Evolutionary conservation across 2,113 vertebrate genomes (phyloP), one percentile per base, ranked within the genome.

Genomic region (Amazona vittata): DNA sequence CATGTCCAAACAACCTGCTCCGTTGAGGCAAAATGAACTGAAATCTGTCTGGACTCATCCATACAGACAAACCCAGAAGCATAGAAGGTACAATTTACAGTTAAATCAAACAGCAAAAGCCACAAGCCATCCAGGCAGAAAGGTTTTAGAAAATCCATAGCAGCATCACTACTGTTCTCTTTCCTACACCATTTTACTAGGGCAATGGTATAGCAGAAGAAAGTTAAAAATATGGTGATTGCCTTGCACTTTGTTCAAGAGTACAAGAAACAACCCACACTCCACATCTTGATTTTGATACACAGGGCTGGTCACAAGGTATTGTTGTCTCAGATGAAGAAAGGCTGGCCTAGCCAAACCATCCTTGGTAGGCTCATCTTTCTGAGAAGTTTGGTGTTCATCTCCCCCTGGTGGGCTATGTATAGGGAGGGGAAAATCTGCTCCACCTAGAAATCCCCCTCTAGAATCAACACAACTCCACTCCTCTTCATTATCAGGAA

Each of bases 371-470:
- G 6, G 43, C 29, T 64, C 57, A 20, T 76, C 70, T 69, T 59
- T 28, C 22, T n/a, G 26, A 33, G 75, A 85, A 11, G 50, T 62
- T 12, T 76, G 74, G 78, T 76, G 74, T 85, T 87, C 92, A 90
- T 79, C 90, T 76, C 92, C 92, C 82, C 44, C 92, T 95, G 85
- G 50, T 88, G 90, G 95, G 71, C 57, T 76, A 18, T 1, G 7
- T 5, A 76, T 35, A 65, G 20, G 47, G n/a, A 82, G 20, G 46
- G 52, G 43, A 87, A 82, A 22, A 39, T 43, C 37, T 69, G 39
- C 28, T 86, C 29, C 44, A 41, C 12, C 50, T 67, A 78, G n/a
- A 70, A 73, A 41, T 29, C 80, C 24, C n/a, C 19, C 37, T 78
- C 64, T 29, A 71, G 22, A 50, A 68, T 8, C 28, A 53, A 68